Conservation (phyloP, 2,113 vertebrate species). For the Anhinga anhinga region DNA sequence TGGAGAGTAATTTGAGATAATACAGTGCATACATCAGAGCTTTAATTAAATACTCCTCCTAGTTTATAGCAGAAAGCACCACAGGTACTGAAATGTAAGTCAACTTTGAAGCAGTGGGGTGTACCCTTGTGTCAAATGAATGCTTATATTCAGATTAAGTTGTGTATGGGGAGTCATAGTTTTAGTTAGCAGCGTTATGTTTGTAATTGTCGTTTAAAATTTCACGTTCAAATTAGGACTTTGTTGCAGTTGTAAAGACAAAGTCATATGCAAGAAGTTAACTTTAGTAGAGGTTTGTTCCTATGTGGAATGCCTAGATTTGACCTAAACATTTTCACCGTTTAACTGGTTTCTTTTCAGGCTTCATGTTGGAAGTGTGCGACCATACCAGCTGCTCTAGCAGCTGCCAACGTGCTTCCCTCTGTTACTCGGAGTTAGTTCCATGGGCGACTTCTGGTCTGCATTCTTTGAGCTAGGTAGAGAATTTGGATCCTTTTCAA, state of each 20-base stretch:
- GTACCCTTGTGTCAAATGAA: not conserved
- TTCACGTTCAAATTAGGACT: not conserved
- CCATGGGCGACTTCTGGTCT: not conserved
- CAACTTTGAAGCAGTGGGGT: not conserved
- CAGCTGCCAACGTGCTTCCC: slow-evolving; percentile 19
- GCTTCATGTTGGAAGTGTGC: not conserved
- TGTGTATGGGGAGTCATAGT: not conserved
- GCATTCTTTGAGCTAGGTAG: slow-evolving; percentile 14
- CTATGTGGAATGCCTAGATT: not conserved
- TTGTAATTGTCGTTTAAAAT: not conserved
- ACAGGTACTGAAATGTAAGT: not conserved
- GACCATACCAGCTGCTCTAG: not conserved
- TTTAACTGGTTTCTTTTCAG: not conserved
- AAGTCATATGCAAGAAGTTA: not conserved
- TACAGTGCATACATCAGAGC: not conserved
- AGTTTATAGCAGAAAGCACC: not conserved
- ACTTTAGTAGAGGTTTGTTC: not conserved
- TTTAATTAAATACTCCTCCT: not conserved
- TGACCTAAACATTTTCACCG: not conserved
- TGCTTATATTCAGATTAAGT: not conserved
- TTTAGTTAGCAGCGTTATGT: not conserved
- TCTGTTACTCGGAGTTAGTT: not conserved
- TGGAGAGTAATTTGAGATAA: not conserved
- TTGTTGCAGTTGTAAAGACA: not conserved
- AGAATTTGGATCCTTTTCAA: slow-evolving; percentile 19